Evolutionary conservation across 2,888 invertebrate genomes (phyloP).

Genomic region (Neoitamus cyanurus): DNA sequence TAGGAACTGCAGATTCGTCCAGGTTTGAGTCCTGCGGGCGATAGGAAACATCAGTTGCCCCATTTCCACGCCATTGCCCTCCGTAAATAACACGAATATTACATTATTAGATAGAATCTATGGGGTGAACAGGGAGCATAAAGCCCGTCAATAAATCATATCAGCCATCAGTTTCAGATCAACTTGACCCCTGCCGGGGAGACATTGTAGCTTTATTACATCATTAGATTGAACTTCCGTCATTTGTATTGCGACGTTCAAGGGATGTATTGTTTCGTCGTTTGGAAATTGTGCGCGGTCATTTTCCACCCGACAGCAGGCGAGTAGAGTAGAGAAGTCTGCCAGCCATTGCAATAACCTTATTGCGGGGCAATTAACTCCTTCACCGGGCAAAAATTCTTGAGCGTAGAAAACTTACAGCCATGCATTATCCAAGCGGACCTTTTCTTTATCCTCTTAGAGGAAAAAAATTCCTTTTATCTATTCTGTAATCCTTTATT

Average conservation of each 20-base stretch:
- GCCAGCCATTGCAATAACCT: background rate
- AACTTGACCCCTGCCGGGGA: slow-evolving; percentile 35
- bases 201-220: slow-evolving; percentile 43
- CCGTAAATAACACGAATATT: slow-evolving; percentile 51
- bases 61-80: slow-evolving; percentile 50
- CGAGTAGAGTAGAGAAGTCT: background rate
- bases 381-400: background rate
- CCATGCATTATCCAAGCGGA: background rate
- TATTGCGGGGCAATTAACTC: background rate
- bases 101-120: slow-evolving; percentile 52
- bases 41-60: slow-evolving; percentile 49
- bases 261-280: slow-evolving; percentile 25
- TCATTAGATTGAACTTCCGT: slow-evolving; percentile 39
- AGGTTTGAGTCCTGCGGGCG: background rate
- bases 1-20: background rate
- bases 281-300: slow-evolving; percentile 42
- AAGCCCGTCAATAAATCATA: slow-evolving; percentile 53
- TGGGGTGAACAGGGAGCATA: slow-evolving; percentile 43
- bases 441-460: background rate
- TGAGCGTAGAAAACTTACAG: background rate
- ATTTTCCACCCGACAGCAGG: background rate
- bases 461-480: background rate
- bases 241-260: background rate
- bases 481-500: slow-evolving; percentile 41
- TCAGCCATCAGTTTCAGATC: slow-evolving; percentile 48